phyloP scores from a whole-genome alignment of 2,797 vertebrate species.

The Tamandua tetradactyla region DNA sequence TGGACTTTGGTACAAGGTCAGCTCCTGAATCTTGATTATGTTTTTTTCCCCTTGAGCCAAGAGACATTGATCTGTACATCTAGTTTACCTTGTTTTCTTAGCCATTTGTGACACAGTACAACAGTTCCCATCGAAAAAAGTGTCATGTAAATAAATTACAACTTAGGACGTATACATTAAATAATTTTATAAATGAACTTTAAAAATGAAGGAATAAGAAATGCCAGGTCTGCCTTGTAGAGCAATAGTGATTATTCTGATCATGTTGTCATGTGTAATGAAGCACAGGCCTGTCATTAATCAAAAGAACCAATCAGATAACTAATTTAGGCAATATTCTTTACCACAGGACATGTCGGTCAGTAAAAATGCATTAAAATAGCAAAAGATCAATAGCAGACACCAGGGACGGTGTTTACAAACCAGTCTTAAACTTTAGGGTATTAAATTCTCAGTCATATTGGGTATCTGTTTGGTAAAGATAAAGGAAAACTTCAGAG shows the following conservation, averaged over 20 bases:
- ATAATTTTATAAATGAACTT: slow-evolving; percentile 95
- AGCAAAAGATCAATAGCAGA: slow-evolving; percentile 90
- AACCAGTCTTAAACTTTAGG: slow-evolving; percentile 87
- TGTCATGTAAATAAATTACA: slow-evolving; percentile 94
- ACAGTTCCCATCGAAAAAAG: slow-evolving; percentile 92
- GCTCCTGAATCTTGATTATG: slow-evolving; percentile 93
- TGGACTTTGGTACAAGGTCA: slow-evolving; percentile 91
- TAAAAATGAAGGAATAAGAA: slow-evolving; percentile 89
- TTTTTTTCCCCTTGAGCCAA: slow-evolving; percentile 90
- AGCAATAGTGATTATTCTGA: slow-evolving; percentile 89
- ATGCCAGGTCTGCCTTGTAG: slow-evolving; percentile 84
- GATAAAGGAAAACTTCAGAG: slow-evolving; percentile 80
- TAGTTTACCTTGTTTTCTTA: slow-evolving; percentile 95
- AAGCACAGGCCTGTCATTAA: slow-evolving; percentile 92
- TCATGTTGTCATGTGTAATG: slow-evolving; percentile 93
- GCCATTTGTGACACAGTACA: slow-evolving; percentile 94
- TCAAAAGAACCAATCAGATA: slow-evolving; percentile 95
- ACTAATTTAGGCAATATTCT: slow-evolving; percentile 95
- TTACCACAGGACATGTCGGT: slow-evolving; percentile 92
- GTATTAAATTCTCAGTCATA: slow-evolving; percentile 86
- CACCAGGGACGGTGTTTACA: slow-evolving; percentile 88
- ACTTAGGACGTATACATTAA: slow-evolving; percentile 90
- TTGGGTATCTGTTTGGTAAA: slow-evolving; percentile 76
- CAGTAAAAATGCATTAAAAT: slow-evolving; percentile 92
- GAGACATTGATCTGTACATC: slow-evolving; percentile 93